phyloP scores from a whole-genome alignment of 2,113 vertebrate species.

The Poecilia latipinna region DNA sequence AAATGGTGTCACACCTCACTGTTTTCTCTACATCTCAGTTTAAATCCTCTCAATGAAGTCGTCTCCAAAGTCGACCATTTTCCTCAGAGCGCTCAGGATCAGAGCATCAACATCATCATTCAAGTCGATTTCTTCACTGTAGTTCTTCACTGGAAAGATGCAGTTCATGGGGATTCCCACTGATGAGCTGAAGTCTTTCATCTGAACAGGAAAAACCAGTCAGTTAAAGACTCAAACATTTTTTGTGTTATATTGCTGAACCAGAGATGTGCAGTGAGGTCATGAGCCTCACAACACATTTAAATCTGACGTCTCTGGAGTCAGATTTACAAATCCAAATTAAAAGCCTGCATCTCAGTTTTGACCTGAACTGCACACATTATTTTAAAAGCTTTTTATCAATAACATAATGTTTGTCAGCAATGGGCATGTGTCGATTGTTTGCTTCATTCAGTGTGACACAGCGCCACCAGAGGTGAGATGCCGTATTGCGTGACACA shows the following conservation, averaged over 20 bases:
- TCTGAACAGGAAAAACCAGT: neutral
- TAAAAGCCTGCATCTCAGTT: no score
- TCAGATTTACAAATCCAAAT: no score
- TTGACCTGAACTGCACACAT: no score
- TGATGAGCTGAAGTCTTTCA: neutral
- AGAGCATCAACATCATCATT: neutral
- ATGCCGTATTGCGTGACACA: no score
- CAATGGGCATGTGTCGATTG: no score
- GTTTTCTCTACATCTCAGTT: neutral
- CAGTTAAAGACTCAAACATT: neutral
- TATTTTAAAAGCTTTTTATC: no score
- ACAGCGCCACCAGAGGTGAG: no score
- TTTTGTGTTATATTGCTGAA: neutral
- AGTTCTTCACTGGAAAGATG: conserved; percentile 21
- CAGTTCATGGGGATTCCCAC: conserved; percentile 8
- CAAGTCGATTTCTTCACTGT: neutral
- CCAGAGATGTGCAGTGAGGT: no score
- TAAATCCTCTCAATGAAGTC: neutral
- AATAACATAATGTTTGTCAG: no score
- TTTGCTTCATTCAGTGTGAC: no score
- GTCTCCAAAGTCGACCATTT: neutral
- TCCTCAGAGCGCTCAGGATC: conserved; percentile 15
- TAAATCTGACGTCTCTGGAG: no score
- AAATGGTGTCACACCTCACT: neutral
- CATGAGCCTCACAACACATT: no score